A percentile compares a stretch with the other conserved stretches of the same genome.
Conservation (phyloP, 2,797 vertebrate genomes). For the Mycteria americana region DNA sequence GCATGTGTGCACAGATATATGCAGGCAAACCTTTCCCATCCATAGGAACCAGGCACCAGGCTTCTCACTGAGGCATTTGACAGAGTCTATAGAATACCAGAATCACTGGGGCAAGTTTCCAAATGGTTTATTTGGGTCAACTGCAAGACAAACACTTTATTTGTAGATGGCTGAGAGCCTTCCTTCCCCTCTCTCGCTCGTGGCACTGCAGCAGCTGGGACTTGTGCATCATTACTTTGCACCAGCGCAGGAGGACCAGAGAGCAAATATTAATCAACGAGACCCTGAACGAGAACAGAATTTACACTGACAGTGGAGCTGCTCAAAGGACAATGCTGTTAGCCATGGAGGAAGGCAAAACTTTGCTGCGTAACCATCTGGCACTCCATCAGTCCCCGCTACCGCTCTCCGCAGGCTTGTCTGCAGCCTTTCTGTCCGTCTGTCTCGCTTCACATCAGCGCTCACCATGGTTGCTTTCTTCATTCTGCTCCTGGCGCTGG, state of each 20-base stretch:
- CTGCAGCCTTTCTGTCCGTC: neutral
- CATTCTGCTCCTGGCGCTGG: neutral
- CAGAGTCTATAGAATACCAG: neutral
- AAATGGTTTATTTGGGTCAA: neutral
- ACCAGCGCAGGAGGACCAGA: neutral
- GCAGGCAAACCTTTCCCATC: neutral
- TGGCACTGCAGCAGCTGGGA: neutral
- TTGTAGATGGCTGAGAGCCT: neutral
- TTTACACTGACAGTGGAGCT: neutral
- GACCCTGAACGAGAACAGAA: neutral
- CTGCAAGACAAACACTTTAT: neutral
- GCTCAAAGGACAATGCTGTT: neutral
- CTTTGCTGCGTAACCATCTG: neutral
- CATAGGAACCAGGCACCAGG: neutral
- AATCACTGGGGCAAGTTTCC: neutral
- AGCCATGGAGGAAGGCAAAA: neutral
- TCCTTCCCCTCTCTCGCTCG: accelerated
- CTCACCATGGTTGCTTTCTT: neutral
- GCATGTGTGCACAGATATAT: neutral
- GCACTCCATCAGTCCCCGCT: neutral
- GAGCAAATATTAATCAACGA: neutral
- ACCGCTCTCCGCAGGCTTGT: neutral
- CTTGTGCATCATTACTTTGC: neutral
- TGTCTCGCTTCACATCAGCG: neutral
- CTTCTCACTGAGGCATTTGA: neutral